Evolutionary conservation across 2,888 invertebrate species (phyloP), one percentile per base, ranked within the genome.

Genomic region (Coecobrya sp.): DNA sequence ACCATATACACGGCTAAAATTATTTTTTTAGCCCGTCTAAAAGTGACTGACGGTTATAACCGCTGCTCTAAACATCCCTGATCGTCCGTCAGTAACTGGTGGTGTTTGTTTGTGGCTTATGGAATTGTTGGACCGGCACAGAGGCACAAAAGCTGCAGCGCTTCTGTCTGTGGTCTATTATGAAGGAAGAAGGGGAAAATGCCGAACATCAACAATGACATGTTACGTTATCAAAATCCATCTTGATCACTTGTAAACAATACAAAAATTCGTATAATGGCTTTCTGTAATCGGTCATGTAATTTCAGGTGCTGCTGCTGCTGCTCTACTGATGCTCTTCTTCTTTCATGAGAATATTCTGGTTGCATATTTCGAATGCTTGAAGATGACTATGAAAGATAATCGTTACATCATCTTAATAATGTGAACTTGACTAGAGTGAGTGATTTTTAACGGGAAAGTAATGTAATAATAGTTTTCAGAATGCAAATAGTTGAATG

Each of bases 391-490:
- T n/a, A n/a, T n/a, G n/a, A n/a, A 55, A 42, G 59, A 62, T 84
- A 30, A 84, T 84, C 62, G 42, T 55, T 65, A 30, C 79, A 79
- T 84, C 45, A 84, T 84, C 42, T 59, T 65, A 3, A 49, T 65
- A 36, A 65, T 62, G 36, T 42, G 52, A 42, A 79, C 49, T 42
- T 25, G 13, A 49, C 3, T 65, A 19, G n/a, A 65, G 27, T 65
- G 27, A 65, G 65, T 65, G 65, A 65, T 65, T 65, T 27, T 65
- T 65, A 65, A 65, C 65, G 65, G 65, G 65, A 65, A 65, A 65
- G 65, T 65, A 65, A 65, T 65, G 65, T 27, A 27, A 65, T 65
- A 65, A 65, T 65, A 27, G 65, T 11, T 65, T 59, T 65, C 0
- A 65, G 19, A 59, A 19, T 59, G 59, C 22, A 22, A n/a, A n/a